A percentile compares a stretch with the other conserved stretches of the same genome.
Conservation (phyloP, 2,888 invertebrate species). For the Conistra vaccinii region DNA sequence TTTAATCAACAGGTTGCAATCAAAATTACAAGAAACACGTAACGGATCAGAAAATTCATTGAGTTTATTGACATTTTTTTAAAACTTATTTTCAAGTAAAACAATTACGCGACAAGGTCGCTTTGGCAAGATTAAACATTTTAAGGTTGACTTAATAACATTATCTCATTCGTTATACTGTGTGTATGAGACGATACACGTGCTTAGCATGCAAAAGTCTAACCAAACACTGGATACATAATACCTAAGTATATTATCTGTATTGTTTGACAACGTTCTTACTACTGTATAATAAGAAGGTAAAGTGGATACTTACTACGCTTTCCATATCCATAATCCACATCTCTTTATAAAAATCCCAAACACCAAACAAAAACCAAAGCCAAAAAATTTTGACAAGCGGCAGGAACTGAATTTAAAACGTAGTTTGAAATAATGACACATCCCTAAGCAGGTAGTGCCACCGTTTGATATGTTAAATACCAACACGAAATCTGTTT, state of each 20-base stretch:
- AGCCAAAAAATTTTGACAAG: not conserved
- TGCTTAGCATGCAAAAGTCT: slow-evolving; percentile 38
- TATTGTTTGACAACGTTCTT: slow-evolving; percentile 25
- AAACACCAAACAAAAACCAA: not conserved
- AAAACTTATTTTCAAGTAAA: slow-evolving; percentile 22
- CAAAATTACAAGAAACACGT: not conserved
- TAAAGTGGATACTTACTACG: no score
- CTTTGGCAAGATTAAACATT: slow-evolving; percentile 26
- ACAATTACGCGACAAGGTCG: slow-evolving; percentile 19
- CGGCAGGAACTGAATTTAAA: not conserved
- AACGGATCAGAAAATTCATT: not conserved
- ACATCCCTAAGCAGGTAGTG: not conserved
- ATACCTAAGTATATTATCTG: not conserved
- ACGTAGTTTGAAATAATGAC: not conserved
- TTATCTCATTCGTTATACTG: slow-evolving; percentile 12
- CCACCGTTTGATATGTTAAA: no score
- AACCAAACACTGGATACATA: not conserved
- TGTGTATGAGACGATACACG: slow-evolving; percentile 21
- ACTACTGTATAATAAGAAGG: not conserved
- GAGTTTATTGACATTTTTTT: slow-evolving; percentile 16
- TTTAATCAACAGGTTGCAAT: not conserved
- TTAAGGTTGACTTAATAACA: slow-evolving; percentile 24
- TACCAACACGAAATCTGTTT: no score
- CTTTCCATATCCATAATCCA: no score
- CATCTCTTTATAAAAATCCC: not conserved